A percentile compares a stretch with the other conserved stretches of the same genome.
Evolutionary conservation across 53 echinoderm and acorn worm species (phyloP).

Genomic region (Echinometra lucunter): DNA sequence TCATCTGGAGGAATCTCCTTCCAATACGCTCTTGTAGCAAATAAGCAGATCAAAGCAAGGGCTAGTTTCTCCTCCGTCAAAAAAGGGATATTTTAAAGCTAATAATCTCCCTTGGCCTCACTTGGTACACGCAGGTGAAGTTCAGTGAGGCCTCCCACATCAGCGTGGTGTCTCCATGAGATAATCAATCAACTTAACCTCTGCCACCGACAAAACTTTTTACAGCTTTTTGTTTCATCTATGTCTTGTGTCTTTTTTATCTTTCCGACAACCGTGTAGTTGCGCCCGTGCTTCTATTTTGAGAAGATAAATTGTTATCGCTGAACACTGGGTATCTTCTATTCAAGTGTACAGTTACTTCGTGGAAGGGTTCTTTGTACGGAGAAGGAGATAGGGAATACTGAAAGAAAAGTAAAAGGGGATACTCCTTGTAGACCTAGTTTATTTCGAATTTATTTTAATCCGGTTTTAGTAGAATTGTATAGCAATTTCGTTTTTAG

Average conservation of each 20-base stretch:
- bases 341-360: conserved; percentile 29
- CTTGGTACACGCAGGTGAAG: conserved; percentile 27
- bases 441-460: not conserved
- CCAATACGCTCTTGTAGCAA: no score
- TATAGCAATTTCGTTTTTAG: not conserved
- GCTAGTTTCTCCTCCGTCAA: not conserved
- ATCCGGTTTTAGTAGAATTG: not conserved
- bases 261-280: conserved; percentile 9
- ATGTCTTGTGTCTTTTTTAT: conserved; percentile 12
- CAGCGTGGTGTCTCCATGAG: conserved; percentile 13
- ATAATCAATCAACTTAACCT: conserved; percentile 62
- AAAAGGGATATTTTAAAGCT: not conserved
- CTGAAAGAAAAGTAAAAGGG: not conserved
- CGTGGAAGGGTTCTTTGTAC: not conserved
- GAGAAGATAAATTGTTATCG: conserved; percentile 26
- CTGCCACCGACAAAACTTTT: not conserved
- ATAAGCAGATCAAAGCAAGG: not conserved
- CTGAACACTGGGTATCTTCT: not conserved
- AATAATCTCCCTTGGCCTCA: not conserved
- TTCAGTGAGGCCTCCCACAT: not conserved
- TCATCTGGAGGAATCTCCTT: no score
- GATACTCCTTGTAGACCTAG: not conserved
- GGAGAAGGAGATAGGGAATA: not conserved
- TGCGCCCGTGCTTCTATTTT: not conserved
- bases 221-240: conserved; percentile 18